phyloP scores from a whole-genome alignment of 2,888 invertebrate genomes.

The Strigamia maritima region DNA sequence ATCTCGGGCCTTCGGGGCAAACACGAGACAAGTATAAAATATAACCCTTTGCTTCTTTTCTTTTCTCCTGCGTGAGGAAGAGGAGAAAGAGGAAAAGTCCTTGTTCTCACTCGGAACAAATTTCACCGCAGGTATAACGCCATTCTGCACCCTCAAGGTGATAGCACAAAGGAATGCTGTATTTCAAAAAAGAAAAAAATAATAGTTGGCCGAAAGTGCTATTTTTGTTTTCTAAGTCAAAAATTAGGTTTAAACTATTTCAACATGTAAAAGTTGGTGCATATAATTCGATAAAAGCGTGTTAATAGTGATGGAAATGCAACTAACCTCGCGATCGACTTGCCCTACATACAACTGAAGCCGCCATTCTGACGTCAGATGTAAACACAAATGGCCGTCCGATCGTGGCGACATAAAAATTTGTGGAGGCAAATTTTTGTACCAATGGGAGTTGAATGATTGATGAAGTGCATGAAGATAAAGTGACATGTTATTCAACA shows the following conservation, averaged over 20 bases:
- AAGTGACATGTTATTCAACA: slow-evolving; percentile 40
- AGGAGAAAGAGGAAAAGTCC: slow-evolving; percentile 6
- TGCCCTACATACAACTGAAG: slow-evolving; percentile 16
- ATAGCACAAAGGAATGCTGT: slow-evolving; percentile 8
- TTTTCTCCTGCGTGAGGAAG: not conserved
- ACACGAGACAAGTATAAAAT: slow-evolving; percentile 34
- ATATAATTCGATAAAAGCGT: not conserved
- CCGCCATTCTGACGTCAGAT: slow-evolving; percentile 36
- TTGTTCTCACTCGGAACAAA: slow-evolving; percentile 28
- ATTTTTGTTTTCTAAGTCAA: not conserved
- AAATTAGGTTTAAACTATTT: not conserved
- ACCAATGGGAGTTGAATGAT: slow-evolving; percentile 38
- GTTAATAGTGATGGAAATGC: not conserved
- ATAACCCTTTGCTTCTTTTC: slow-evolving; percentile 36
- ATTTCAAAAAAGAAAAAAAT: not conserved
- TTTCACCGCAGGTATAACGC: not conserved
- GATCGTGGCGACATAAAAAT: slow-evolving; percentile 25
- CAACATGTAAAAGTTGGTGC: not conserved
- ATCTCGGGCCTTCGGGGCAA: not conserved
- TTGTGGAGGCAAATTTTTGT: slow-evolving; percentile 36
- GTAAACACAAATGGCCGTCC: slow-evolving; percentile 40
- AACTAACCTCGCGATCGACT: slow-evolving; percentile 2
- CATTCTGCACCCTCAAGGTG: not conserved
- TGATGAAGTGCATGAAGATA: slow-evolving; percentile 38
- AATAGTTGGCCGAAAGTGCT: not conserved